Evolutionary conservation across 2,888 invertebrate species (phyloP).

Genomic region (Lottia gigantea): DNA sequence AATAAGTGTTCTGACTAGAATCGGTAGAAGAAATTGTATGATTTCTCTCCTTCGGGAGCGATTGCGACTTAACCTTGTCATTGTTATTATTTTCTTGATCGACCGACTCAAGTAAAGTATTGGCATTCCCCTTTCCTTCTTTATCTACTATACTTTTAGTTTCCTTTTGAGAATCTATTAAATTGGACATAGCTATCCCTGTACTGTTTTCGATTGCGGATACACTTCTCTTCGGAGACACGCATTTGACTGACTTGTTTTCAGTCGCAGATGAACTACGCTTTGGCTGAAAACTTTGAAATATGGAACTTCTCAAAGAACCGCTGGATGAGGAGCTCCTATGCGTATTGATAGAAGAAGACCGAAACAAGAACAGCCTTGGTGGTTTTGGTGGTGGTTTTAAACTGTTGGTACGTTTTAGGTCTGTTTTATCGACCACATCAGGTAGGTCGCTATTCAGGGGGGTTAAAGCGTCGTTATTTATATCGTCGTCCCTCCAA

Average conservation of each 20-base stretch:
- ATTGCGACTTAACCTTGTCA: neutral
- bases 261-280: neutral
- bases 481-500: conserved; percentile 7
- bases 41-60: neutral
- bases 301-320: conserved; percentile 39
- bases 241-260: neutral
- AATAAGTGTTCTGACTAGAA: conserved; percentile 16
- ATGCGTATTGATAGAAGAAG: conserved; percentile 46
- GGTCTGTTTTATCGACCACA: conserved; percentile 42
- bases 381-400: conserved; percentile 61
- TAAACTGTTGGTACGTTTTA: conserved; percentile 42
- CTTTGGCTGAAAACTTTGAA: conserved; percentile 21
- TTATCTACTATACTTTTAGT: conserved; percentile 12
- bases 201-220: conserved; percentile 13
- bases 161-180: conserved; percentile 3
- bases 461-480: conserved; percentile 18
- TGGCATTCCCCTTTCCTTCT: conserved; percentile 19
- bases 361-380: conserved; percentile 51
- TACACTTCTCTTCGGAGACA: conserved; percentile 1
- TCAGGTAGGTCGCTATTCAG: conserved; percentile 38
- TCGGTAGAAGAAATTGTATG: conserved; percentile 16
- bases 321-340: conserved; percentile 41
- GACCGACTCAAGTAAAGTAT: conserved; percentile 16
- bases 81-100: conserved; percentile 24
- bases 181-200: neutral